phyloP scores from a whole-genome alignment of 2,113 vertebrate species.

The Zapornia atra region DNA sequence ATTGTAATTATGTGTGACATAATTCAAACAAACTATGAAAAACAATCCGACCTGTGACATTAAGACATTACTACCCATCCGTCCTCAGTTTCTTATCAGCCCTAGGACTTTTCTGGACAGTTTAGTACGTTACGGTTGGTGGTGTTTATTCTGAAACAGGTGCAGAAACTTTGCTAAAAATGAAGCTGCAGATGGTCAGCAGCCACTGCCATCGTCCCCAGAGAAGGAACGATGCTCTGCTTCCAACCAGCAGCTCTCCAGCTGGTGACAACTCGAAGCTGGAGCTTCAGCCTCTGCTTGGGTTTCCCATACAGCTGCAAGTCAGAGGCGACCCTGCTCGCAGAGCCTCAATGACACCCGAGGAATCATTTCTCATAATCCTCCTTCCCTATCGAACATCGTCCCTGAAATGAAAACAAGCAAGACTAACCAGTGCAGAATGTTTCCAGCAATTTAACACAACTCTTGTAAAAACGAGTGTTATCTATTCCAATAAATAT shows the following conservation, averaged over 20 bases:
- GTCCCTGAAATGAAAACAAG: constrained; percentile 63
- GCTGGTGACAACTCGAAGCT: neutral
- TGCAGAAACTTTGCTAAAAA: constrained; percentile 51
- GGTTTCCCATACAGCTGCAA: neutral
- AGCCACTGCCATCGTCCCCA: neutral
- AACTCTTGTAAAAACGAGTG: constrained; percentile 63
- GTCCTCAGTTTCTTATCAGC: constrained; percentile 19
- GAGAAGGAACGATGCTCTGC: constrained; percentile 22
- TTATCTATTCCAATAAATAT: constrained; percentile 62
- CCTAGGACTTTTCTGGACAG: neutral
- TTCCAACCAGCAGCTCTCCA: constrained; percentile 35
- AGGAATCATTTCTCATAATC: constrained; percentile 50
- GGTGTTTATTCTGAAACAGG: constrained; percentile 18
- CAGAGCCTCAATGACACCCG: constrained; percentile 56
- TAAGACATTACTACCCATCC: constrained; percentile 55
- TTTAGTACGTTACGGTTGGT: neutral
- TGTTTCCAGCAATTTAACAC: constrained; percentile 58
- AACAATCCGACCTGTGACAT: constrained; percentile 60
- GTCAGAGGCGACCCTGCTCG: constrained; percentile 36
- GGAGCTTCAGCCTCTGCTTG: constrained; percentile 32
- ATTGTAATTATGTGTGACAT: constrained; percentile 74
- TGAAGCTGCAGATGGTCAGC: constrained; percentile 40
- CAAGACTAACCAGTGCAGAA: constrained; percentile 70
- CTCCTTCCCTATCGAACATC: neutral
- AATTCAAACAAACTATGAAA: constrained; percentile 74